Conservation (phyloP, 1,140 invertebrate species). For the Steinernema khuongi region DNA sequence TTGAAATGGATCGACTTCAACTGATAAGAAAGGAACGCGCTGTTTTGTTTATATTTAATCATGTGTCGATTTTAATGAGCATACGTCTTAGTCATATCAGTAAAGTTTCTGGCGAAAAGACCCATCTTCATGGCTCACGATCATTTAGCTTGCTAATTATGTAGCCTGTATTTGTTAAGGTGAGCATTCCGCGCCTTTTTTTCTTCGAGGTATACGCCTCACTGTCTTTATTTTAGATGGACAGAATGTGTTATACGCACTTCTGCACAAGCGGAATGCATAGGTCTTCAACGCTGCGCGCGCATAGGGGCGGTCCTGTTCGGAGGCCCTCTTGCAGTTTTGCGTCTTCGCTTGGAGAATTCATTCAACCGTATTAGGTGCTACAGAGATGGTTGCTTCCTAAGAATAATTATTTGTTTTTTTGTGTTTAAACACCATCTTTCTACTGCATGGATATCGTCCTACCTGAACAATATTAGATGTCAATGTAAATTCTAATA, state of each 20-base stretch:
- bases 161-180: too few relatives aligned
- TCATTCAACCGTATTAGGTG: not conserved
- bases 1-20: too few relatives aligned
- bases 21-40: too few relatives aligned
- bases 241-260: not conserved
- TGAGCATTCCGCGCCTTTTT: too few relatives aligned
- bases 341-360: not conserved
- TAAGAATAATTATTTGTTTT: not conserved
- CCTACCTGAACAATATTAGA: not conserved
- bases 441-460: not conserved
- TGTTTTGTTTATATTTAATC: too few relatives aligned
- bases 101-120: too few relatives aligned
- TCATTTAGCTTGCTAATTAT: too few relatives aligned
- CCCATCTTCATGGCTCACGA: too few relatives aligned
- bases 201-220: too few relatives aligned
- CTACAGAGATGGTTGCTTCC: not conserved
- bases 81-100: too few relatives aligned
- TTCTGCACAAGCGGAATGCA: not conserved
- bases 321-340: not conserved
- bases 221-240: too few relatives aligned
- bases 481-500: not conserved
- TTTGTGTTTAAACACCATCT: not conserved
- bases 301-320: not conserved
- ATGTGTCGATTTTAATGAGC: too few relatives aligned
- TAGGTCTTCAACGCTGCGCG: not conserved